phyloP scores from a whole-genome alignment of 2,113 vertebrate species.

The Pao palembangensis region DNA sequence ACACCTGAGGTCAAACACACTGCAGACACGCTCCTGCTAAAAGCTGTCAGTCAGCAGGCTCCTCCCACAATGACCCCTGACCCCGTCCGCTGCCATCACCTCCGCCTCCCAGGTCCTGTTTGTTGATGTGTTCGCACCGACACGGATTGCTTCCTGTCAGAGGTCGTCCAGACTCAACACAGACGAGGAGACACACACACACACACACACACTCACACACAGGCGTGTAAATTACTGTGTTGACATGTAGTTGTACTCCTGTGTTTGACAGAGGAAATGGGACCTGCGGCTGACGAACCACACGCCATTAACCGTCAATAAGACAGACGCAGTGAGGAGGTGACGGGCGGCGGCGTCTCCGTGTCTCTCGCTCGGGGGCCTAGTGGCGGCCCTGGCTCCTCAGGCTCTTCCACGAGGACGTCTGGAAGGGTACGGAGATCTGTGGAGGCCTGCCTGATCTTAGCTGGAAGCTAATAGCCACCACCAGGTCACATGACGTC shows the following conservation, averaged over 20 bases:
- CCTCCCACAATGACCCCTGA: constrained; percentile 42
- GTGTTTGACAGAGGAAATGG: constrained; percentile 48
- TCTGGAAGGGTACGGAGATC: neutral
- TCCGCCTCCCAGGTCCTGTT: constrained; percentile 47
- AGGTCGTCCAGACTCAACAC: constrained; percentile 50
- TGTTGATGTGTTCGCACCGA: constrained; percentile 63
- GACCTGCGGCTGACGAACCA: constrained; percentile 31
- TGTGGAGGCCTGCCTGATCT: too few species aligned
- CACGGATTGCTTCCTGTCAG: constrained; percentile 66
- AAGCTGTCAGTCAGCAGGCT: constrained; percentile 53
- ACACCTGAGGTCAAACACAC: constrained; percentile 61
- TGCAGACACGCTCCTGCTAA: constrained; percentile 55
- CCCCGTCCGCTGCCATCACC: constrained; percentile 14
- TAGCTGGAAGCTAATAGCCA: too few species aligned
- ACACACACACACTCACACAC: constrained; percentile 3
- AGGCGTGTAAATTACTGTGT: constrained; percentile 39
- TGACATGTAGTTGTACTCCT: constrained; percentile 54
- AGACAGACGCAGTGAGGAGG: constrained; percentile 9
- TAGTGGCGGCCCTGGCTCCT: too few species aligned
- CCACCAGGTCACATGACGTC: too few species aligned
- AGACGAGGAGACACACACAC: constrained; percentile 20
- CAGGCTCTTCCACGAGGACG: too few species aligned
- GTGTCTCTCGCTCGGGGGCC: neutral
- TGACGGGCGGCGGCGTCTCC: constrained; percentile 1
- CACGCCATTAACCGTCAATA: constrained; percentile 36